Conservation (phyloP, 2,797 vertebrate species). For the Pseudochirops corinnae region DNA sequence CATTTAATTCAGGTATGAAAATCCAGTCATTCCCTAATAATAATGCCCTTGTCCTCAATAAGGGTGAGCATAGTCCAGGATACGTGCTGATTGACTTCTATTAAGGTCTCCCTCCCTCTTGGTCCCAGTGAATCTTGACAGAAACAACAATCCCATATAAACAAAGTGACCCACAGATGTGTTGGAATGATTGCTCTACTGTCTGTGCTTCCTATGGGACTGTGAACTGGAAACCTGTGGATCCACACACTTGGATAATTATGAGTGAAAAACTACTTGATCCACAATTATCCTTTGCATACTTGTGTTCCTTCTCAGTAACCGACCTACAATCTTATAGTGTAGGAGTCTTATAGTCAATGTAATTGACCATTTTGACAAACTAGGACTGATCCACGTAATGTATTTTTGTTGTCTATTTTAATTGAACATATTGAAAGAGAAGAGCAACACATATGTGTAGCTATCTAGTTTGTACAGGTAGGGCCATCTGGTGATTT, state of each 20-base stretch:
- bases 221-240: not conserved
- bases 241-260: not conserved
- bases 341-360: not conserved
- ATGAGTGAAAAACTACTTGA: not conserved
- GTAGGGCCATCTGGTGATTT: not conserved
- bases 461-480: not conserved
- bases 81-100: not conserved
- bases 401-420: not conserved
- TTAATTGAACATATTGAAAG: not conserved
- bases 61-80: not conserved
- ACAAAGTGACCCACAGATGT: not conserved
- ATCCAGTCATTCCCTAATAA: not conserved
- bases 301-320: not conserved
- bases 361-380: not conserved
- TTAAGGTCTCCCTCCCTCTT: not conserved
- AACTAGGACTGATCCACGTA: not conserved
- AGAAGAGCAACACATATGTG: not conserved
- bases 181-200: not conserved
- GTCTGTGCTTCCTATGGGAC: not conserved
- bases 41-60: not conserved
- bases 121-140: not conserved
- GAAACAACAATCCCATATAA: not conserved
- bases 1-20: not conserved
- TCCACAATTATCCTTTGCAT: not conserved
- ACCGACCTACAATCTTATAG: too few relatives aligned